Percentiles rank a stretch among this genome's conserved stretches.
Conservation (phyloP, 2,797 vertebrate species). For the Eidolon dupreanum region DNA sequence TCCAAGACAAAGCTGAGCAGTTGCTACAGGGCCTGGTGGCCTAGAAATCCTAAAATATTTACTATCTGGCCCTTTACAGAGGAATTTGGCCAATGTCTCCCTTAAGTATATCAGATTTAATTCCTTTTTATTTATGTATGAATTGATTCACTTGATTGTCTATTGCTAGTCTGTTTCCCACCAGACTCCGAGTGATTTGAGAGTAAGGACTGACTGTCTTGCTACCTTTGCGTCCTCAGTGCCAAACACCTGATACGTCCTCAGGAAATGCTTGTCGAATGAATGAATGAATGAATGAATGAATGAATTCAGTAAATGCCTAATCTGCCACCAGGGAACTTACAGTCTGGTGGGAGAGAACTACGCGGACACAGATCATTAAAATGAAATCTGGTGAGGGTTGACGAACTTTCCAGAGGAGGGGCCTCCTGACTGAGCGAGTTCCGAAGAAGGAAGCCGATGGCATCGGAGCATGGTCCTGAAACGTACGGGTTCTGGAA, state of each 20-base stretch:
- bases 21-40: neutral
- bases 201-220: neutral
- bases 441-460: accelerated
- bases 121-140: neutral
- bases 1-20: accelerated
- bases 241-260: neutral
- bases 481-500: no score
- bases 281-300: no score
- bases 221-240: neutral
- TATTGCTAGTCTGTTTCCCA: neutral
- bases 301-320: no score
- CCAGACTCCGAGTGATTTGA: no score
- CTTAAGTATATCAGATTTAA: no score
- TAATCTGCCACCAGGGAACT: neutral
- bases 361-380: neutral
- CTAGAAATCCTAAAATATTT: neutral
- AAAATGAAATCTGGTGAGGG: neutral
- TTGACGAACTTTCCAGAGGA: neutral
- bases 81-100: neutral
- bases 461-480: accelerated
- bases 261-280: neutral
- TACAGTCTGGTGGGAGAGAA: neutral
- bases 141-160: neutral
- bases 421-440: accelerated
- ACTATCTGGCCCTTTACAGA: neutral